These are phyloP conservation scores for Poeciliopsis turrubarensis DNA, from an alignment of 2,113 vertebrate genomes.

Conservation along the genomic window DNA sequence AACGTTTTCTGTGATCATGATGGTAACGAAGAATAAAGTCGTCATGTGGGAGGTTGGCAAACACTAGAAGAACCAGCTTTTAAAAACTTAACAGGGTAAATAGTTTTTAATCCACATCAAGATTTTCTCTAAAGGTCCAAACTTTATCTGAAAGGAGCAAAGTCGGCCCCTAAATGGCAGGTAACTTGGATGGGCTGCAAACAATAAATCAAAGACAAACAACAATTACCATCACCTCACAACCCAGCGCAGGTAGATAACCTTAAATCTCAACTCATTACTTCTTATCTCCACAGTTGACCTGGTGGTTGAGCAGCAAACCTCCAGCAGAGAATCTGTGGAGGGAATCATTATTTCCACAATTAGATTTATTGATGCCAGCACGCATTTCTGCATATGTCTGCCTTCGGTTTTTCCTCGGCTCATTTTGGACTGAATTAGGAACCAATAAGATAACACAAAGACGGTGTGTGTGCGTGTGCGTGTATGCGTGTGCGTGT, in stretches of 20 bases:
- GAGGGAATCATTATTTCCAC: slow-evolving; percentile 51
- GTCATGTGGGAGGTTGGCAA: not conserved
- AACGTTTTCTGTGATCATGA: not conserved
- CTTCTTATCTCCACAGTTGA: slow-evolving; percentile 47
- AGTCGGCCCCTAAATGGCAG: not conserved
- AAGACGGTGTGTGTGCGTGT: not conserved
- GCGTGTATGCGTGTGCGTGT: too few species aligned
- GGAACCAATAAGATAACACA: slow-evolving; percentile 5
- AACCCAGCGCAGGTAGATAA: slow-evolving; percentile 38
- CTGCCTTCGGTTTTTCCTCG: slow-evolving; percentile 11
- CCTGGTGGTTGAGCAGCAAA: slow-evolving; percentile 39
- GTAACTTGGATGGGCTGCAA: slow-evolving; percentile 15
- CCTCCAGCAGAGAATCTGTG: slow-evolving; percentile 34
- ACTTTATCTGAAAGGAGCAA: not conserved
- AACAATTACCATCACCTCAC: slow-evolving; percentile 49
- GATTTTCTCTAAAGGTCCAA: not conserved
- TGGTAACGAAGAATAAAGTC: not conserved
- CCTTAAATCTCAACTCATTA: slow-evolving; percentile 52
- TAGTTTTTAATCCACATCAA: not conserved
- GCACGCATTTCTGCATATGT: slow-evolving; percentile 26
- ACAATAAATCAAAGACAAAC: slow-evolving; percentile 56
- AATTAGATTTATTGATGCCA: slow-evolving; percentile 57
- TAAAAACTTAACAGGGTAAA: not conserved
- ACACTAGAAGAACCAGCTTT: not conserved
- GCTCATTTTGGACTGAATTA: slow-evolving; percentile 22